Evolutionary conservation across 1,140 invertebrate genomes (phyloP).

Genomic region (Tyrophagus putrescentiae): DNA sequence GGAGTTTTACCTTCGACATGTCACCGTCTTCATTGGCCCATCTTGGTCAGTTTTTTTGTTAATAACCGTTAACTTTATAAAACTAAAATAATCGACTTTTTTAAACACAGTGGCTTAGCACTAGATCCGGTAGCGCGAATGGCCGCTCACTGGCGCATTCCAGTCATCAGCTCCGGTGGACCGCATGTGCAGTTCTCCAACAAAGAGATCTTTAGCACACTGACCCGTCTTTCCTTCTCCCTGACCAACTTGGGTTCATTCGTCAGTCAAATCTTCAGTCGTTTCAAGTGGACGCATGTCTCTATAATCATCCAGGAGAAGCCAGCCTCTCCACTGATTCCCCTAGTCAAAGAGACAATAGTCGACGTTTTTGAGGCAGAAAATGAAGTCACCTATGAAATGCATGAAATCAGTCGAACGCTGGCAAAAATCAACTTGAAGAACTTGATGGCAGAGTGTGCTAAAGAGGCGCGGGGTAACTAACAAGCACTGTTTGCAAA

Average conservation of each 20-base stretch:
- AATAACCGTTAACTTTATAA: too few relatives aligned
- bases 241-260: slow-evolving; percentile 18
- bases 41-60: slow-evolving; percentile 15
- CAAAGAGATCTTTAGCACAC: slow-evolving; percentile 65
- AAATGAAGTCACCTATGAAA: neutral
- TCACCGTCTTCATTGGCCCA: slow-evolving; percentile 20
- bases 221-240: slow-evolving; percentile 43
- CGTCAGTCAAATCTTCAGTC: neutral
- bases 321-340: slow-evolving; percentile 3
- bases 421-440: slow-evolving; percentile 12
- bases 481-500: neutral
- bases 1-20: slow-evolving; percentile 17
- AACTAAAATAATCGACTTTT: too few relatives aligned
- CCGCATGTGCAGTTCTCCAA: slow-evolving; percentile 54
- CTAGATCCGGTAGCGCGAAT: slow-evolving; percentile 65
- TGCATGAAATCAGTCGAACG: slow-evolving; percentile 15
- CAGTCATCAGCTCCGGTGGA: slow-evolving; percentile 57
- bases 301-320: slow-evolving; percentile 14
- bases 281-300: slow-evolving; percentile 18
- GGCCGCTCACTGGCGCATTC: slow-evolving; percentile 72
- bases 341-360: slow-evolving; percentile 7
- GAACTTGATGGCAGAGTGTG: neutral
- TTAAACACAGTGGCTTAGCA: slow-evolving; percentile 57
- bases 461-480: slow-evolving; percentile 17
- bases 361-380: slow-evolving; percentile 9